Conservation (phyloP, 2,797 vertebrate genomes). For the Pipistrellus pipistrellus region DNA sequence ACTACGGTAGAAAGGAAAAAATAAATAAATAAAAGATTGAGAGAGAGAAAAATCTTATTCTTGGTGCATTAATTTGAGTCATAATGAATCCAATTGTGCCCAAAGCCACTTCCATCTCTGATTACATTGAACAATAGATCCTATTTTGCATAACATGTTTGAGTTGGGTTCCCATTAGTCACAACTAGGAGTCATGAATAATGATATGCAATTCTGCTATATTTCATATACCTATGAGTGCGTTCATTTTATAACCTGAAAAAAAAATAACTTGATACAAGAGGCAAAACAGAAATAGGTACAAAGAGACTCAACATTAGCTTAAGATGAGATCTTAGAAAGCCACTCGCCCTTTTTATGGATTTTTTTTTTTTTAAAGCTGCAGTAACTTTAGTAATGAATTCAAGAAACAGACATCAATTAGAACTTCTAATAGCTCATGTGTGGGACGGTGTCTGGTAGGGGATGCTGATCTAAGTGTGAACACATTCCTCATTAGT, state of each 20-base stretch:
- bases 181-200: neutral
- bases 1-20: neutral
- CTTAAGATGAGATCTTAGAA: constrained; percentile 23
- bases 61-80: neutral
- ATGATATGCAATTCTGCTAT: neutral
- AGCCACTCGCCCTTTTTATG: neutral
- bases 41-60: neutral
- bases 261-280: neutral
- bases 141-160: neutral
- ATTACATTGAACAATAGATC: neutral
- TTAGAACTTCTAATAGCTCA: constrained; percentile 39
- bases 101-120: neutral
- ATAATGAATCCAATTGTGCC: neutral
- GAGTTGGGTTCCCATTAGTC: constrained; percentile 11
- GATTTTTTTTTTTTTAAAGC: constrained; percentile 25
- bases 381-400: constrained; percentile 19
- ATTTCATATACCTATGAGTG: neutral
- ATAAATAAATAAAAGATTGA: neutral
- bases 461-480: neutral
- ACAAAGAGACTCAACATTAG: neutral
- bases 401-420: constrained; percentile 33
- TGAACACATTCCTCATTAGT: neutral
- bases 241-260: constrained; percentile 2
- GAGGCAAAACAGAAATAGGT: constrained; percentile 24
- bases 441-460: neutral